A percentile compares a stretch with the other conserved stretches of the same genome.
These are phyloP conservation scores for Hyles lineata DNA, from an alignment of 2,888 invertebrate species.

Conservation along the genomic window DNA sequence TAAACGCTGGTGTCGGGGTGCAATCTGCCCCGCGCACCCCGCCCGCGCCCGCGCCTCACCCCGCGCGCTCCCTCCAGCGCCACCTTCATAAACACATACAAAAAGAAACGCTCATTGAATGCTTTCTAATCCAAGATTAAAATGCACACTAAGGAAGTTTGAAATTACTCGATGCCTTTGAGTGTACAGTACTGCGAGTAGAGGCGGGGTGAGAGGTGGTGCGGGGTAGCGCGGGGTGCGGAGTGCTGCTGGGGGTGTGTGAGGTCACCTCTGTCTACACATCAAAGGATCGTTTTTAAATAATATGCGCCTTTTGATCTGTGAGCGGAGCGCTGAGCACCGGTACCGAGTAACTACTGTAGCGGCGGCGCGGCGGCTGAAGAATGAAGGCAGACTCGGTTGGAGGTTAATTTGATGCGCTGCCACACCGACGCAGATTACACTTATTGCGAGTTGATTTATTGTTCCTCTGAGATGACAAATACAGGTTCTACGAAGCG, in stretches of 20 bases:
- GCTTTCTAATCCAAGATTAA: slow-evolving; percentile 17
- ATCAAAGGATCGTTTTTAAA: slow-evolving; percentile 1
- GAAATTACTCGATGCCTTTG: neutral
- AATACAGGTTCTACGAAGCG: neutral
- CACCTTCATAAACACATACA: slow-evolving; percentile 19
- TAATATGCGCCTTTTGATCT: neutral
- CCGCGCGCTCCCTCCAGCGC: neutral
- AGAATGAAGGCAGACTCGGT: neutral
- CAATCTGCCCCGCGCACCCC: slow-evolving; percentile 6
- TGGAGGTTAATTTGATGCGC: neutral
- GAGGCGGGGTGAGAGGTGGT: neutral
- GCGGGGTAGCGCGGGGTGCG: neutral
- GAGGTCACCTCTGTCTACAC: neutral
- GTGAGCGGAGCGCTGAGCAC: neutral
- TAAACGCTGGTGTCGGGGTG: slow-evolving; percentile 33
- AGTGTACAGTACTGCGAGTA: neutral
- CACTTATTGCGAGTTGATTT: neutral
- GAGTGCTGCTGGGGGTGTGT: neutral
- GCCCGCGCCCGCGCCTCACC: neutral
- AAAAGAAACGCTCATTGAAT: slow-evolving; percentile 36
- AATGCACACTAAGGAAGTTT: slow-evolving; percentile 23
- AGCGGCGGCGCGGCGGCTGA: neutral
- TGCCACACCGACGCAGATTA: neutral
- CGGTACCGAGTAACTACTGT: neutral
- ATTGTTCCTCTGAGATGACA: neutral